Conservation (phyloP, 2,888 invertebrate genomes). For the Mythimna impura region DNA sequence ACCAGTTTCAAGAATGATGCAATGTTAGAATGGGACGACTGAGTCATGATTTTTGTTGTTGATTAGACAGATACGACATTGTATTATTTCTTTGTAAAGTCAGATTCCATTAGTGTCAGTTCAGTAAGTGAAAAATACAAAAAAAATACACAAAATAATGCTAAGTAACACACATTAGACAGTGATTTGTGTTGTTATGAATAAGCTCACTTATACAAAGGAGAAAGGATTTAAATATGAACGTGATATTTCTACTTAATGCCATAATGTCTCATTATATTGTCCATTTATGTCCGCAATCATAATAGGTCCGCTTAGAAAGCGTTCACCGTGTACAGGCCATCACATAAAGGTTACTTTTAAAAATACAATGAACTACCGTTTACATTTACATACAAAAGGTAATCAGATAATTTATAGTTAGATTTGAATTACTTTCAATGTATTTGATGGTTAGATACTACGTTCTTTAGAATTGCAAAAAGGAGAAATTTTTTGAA, state of each 20-base stretch:
- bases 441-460: constrained; percentile 22
- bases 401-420: constrained; percentile 55
- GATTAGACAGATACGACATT: not conserved
- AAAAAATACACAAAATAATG: not conserved
- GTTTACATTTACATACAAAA: constrained; percentile 63
- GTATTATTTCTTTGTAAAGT: not conserved
- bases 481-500: not conserved
- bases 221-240: constrained; percentile 62
- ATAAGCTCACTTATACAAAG: constrained; percentile 44
- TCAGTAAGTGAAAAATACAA: constrained; percentile 27
- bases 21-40: not conserved
- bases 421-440: constrained; percentile 37
- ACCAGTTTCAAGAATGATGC: not conserved
- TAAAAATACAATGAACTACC: constrained; percentile 52
- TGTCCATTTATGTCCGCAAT: constrained; percentile 63
- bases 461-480: not conserved
- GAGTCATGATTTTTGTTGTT: not conserved
- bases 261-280: constrained; percentile 65
- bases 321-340: constrained; percentile 54
- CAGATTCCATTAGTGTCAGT: constrained; percentile 14
- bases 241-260: constrained; percentile 60
- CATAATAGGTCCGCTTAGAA: constrained; percentile 63
- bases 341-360: constrained; percentile 57
- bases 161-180: constrained; percentile 37
- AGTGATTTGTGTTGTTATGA: constrained; percentile 54